Evolutionary conservation across 2,888 invertebrate species (phyloP), one percentile per base, ranked within the genome.

Genomic region (Chrysodeixis includens): DNA sequence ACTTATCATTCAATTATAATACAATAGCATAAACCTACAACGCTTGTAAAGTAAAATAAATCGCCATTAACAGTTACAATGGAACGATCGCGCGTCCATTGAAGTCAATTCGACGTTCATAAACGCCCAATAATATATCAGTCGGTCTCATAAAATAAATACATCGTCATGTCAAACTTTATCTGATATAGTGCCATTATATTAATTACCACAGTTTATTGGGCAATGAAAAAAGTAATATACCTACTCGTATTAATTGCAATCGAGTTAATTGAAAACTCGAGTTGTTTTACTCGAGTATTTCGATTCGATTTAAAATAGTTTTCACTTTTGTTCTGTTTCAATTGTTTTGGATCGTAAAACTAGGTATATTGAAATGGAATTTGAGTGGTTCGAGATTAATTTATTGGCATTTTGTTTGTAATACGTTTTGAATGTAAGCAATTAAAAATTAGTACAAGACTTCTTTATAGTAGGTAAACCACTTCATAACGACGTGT

Each of bases 231-330:
- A 60, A 52, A 26, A 14, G 51, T 56, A 30, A 52, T 20, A n/a
- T 30, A 26, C n/a, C n/a, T n/a, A n/a, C 51, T 62, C 16, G 8
- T 26, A 32, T 54, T 51, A 20, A 51, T 46, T 60, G 32, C 49
- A 57, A 56, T 67, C 35, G 12, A 68, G 26, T 32, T 53, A 59
- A 54, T 69, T 56, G 22, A 54, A 74, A 67, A 62, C 40, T 53
- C 7, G n/a, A 46, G n/a, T 55, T 8, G 20, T 35, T 56, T 58
- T 20, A 68, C 10, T 30, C 18, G 46, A 49, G 22, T 62, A 52
- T 35, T 32, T 18, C 6, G 14, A 35, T 10, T 0, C 30, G 7
- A 14, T 44, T 62, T 51, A 22, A 18, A 46, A 46, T 46, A 46
- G 46, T 46, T 46, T 46, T 18, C 5, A 18, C 46, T 49, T 49